Evolutionary conservation across 2,888 invertebrate species (phyloP), one percentile per base, ranked within the genome.

Genomic region (Oscheius sp.): DNA sequence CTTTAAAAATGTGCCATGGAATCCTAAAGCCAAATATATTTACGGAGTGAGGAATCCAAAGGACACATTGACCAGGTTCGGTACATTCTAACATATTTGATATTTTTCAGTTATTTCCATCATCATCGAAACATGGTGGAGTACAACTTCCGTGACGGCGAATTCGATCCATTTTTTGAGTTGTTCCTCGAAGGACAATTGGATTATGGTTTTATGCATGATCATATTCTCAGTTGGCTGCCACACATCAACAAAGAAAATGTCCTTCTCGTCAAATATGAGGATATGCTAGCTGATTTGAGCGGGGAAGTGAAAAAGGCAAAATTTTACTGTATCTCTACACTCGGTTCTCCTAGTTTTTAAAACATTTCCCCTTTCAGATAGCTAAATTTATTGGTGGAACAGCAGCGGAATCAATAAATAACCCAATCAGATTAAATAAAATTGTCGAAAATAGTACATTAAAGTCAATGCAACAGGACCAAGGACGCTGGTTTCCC

Each of bases 41-140:
- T 55, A 55, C 55, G 6, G 55, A 21, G 55, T 55, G 23, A 55
- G 55, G 25, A 55, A 55, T 55, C 55, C 55, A 13, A 55, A 55
- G 21, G 55, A 55, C 25, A 21, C 3, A 21, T 13, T 55, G 13
- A 21, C 21, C 55, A 55, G 55, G 55, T 55, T 55, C 5, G 35
- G 13, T 16, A 21, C 49, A 3, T 7, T 18, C n/a, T 5, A 5
- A 9, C 35, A 35, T 35, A 35, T 35, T 35, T n/a, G n/a, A n/a
- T 35, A 6, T 35, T 35, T 35, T 55, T 21, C 13, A 55, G 55
- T 25, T 55, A 55, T 55, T 55, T 25, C 13, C 25, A 55, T 23
- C 55, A 55, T 13, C 21, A 23, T 21, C 21, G 25, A 55, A 55
- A 55, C 23, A 18, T 55, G 23, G 21, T 21, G 5, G 21, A 16